These are phyloP conservation scores for Atherinomorus stipes DNA, from an alignment of 2,113 vertebrate genomes.

Conservation along the genomic window DNA sequence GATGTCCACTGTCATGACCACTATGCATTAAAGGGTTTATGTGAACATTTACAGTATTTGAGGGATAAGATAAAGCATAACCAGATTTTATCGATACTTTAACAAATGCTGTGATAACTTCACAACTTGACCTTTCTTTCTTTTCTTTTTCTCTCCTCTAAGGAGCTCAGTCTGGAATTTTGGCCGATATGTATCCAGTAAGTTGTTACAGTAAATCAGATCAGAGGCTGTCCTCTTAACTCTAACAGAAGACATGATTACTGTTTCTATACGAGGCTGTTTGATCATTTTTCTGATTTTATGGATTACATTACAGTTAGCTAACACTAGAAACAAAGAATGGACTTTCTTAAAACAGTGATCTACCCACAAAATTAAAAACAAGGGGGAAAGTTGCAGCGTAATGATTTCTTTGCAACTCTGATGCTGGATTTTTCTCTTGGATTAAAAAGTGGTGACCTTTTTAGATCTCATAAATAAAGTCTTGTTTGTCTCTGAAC, in stretches of 20 bases:
- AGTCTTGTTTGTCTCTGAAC: not conserved
- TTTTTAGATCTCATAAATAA: constrained; percentile 1
- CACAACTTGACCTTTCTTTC: too few relatives aligned
- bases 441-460: not conserved
- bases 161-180: not conserved
- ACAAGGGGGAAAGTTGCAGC: not conserved
- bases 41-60: too few relatives aligned
- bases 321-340: constrained; percentile 9
- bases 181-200: constrained; percentile 19
- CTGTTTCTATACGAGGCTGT: constrained; percentile 11
- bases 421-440: constrained; percentile 1
- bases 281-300: too few relatives aligned
- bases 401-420: not conserved
- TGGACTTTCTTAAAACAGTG: constrained; percentile 1
- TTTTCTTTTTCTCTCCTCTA: not conserved
- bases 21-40: too few relatives aligned
- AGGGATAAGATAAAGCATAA: too few relatives aligned
- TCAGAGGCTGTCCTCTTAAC: constrained; percentile 22
- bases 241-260: constrained; percentile 1
- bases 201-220: constrained; percentile 12
- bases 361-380: constrained; percentile 3
- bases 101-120: too few relatives aligned
- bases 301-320: not conserved
- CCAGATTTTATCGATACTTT: too few relatives aligned
- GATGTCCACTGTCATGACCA: too few relatives aligned